Conservation (phyloP, 2,113 vertebrate genomes). For the Lasiurus cinereus region DNA sequence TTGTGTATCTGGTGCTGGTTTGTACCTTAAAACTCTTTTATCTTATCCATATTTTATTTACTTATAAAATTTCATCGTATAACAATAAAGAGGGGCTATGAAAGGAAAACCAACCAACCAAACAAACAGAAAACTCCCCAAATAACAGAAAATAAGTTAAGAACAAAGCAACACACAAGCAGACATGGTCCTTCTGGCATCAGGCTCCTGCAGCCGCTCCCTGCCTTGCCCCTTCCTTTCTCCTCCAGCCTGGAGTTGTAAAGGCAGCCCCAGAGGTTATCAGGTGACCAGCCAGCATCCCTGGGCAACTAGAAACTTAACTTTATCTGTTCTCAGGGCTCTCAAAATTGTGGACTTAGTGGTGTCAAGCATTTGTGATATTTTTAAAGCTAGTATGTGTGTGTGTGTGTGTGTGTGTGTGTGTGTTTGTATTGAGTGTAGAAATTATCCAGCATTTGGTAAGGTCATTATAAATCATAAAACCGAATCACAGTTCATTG, state of each 20-base stretch:
- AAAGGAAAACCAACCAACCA: neutral
- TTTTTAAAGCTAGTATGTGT: neutral
- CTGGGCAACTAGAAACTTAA: neutral
- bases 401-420: neutral
- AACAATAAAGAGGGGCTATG: neutral
- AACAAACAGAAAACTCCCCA: neutral
- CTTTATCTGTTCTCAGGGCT: neutral
- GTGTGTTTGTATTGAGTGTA: neutral
- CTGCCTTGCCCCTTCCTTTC: neutral
- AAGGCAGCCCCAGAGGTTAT: constrained; percentile 4
- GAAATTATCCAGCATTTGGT: neutral
- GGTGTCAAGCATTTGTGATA: constrained; percentile 1
- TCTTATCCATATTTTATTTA: constrained; percentile 23
- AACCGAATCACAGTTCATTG: neutral
- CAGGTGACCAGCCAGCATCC: constrained; percentile 10
- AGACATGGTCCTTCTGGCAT: neutral
- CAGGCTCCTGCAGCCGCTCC: neutral
- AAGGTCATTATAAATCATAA: neutral
- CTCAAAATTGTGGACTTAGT: neutral
- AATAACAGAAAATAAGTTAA: neutral
- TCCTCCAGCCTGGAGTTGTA: neutral
- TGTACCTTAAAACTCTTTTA: neutral
- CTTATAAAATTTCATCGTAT: neutral
- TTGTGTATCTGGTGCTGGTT: neutral
- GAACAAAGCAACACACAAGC: neutral